These are phyloP conservation scores for Crotalus helleri DNA, from an alignment of 2,113 vertebrate genomes.

Conservation along the genomic window DNA sequence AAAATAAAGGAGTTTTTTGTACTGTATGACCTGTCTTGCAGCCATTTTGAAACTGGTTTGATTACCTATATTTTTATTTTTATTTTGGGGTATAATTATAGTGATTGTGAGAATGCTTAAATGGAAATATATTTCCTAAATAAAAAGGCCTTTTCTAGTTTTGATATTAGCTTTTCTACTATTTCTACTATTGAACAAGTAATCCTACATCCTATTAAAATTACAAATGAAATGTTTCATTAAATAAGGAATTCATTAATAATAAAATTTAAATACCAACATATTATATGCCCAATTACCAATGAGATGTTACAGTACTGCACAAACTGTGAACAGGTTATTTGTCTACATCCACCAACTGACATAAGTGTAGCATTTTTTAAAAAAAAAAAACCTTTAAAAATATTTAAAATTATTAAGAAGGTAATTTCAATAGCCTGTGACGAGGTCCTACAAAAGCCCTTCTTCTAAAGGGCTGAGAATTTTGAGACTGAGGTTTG, in stretches of 20 bases:
- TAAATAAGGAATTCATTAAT: background rate
- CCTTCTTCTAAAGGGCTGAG: background rate
- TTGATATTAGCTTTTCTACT: background rate
- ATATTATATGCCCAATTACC: background rate
- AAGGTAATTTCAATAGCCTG: background rate
- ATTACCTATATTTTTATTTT: background rate
- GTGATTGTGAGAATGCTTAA: slow-evolving; percentile 54
- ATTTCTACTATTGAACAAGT: background rate
- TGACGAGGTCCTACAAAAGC: background rate
- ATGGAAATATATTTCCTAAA: background rate
- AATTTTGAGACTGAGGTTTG: background rate
- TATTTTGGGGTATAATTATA: slow-evolving; percentile 37
- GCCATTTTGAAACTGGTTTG: background rate
- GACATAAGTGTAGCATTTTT: background rate
- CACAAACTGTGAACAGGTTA: background rate
- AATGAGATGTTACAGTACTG: background rate
- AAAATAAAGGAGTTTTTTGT: slow-evolving; percentile 12
- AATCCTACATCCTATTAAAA: background rate
- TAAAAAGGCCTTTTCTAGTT: slow-evolving; percentile 15
- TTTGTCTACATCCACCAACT: background rate
- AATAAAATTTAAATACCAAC: background rate
- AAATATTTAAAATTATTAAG: background rate
- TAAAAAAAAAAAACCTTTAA: no score
- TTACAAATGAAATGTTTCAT: background rate
- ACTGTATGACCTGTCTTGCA: background rate